These are phyloP conservation scores for Dallia pectoralis DNA, from an alignment of 2,797 vertebrate genomes.

Conservation along the genomic window DNA sequence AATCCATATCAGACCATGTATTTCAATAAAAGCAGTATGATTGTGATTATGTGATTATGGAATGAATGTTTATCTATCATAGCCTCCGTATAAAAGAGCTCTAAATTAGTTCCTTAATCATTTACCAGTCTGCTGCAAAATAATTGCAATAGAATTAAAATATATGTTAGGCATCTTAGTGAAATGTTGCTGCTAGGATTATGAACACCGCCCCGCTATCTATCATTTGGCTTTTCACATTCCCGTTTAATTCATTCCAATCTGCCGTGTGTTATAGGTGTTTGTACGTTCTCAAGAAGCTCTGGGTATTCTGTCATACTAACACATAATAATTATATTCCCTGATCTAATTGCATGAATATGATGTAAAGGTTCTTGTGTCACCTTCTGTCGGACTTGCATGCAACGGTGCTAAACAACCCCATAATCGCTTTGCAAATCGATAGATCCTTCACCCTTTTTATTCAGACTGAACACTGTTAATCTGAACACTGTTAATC, in stretches of 20 bases:
- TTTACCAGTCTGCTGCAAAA: not conserved
- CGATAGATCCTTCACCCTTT: not conserved
- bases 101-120: not conserved
- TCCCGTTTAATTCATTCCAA: not conserved
- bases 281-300: not conserved
- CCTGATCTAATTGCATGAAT: not conserved
- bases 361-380: too few relatives aligned
- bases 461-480: too few relatives aligned
- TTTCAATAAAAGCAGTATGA: not conserved
- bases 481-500: too few relatives aligned
- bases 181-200: conserved; percentile 1
- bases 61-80: not conserved
- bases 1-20: not conserved
- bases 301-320: not conserved
- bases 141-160: not conserved
- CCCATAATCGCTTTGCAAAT: not conserved
- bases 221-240: not conserved
- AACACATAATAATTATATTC: not conserved
- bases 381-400: not conserved
- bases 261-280: not conserved
- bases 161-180: conserved; percentile 4
- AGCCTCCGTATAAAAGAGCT: not conserved
- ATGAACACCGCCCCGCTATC: not conserved
- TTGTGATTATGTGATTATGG: not conserved
- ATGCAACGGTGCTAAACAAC: not conserved